Percentiles rank a stretch among this genome's conserved stretches.
Conservation (phyloP, 1,140 invertebrate genomes). For the Drosophila tani region DNA sequence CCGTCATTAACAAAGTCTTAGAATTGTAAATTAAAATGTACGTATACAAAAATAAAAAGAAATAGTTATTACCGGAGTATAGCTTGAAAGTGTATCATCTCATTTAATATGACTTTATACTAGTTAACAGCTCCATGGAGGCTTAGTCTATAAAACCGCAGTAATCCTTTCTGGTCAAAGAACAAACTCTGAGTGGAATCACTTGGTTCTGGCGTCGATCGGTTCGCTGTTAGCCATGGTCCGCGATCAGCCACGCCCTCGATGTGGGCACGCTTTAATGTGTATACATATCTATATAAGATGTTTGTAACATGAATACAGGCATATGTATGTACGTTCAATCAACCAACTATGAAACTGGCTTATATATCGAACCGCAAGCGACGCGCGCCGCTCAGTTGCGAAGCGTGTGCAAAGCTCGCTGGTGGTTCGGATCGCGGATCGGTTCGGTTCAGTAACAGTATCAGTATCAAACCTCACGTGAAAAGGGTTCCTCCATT, state of each 20-base stretch:
- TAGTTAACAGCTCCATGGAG: background rate
- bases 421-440: conserved; percentile 16
- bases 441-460: conserved; percentile 8
- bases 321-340: conserved; percentile 4
- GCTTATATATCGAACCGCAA: conserved; percentile 66
- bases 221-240: conserved; percentile 29
- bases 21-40: background rate
- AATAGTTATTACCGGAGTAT: background rate
- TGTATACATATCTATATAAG: background rate
- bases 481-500: conserved; percentile 1
- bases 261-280: conserved; percentile 42
- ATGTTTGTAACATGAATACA: conserved; percentile 3
- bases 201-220: background rate
- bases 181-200: conserved; percentile 1
- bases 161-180: conserved; percentile 4
- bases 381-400: conserved; percentile 68
- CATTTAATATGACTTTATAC: background rate
- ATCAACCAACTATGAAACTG: conserved; percentile 52
- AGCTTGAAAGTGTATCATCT: background rate
- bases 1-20: background rate
- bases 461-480: conserved; percentile 1
- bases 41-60: background rate
- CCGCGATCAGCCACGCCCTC: conserved; percentile 40
- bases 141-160: background rate
- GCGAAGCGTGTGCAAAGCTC: conserved; percentile 54